Evolutionary conservation across 37 sponge, comb jelly and placozoan genomes (phyloP).

Genomic region (Theonella swinhoei): DNA sequence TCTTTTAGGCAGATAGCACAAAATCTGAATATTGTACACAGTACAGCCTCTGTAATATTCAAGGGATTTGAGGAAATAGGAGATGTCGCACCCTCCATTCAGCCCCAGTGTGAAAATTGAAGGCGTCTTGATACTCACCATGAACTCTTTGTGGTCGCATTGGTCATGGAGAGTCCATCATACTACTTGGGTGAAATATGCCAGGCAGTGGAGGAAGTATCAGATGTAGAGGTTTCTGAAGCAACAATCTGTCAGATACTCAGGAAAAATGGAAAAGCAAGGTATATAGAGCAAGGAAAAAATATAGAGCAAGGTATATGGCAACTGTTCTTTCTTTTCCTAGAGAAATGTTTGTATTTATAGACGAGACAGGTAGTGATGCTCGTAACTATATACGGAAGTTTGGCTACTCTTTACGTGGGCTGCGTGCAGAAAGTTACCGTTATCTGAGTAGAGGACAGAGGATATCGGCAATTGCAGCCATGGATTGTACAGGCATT

Average conservation of each 20-base stretch:
- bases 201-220: background rate
- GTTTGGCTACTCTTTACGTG: slow-evolving; percentile 1
- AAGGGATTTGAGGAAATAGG: slow-evolving; percentile 1
- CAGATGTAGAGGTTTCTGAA: background rate
- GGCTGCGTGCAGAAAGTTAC: background rate
- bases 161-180: background rate
- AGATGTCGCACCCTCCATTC: background rate
- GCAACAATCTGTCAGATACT: slow-evolving; percentile 5
- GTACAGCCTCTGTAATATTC: background rate
- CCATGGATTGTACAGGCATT: background rate
- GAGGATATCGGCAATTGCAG: slow-evolving; percentile 3
- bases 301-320: background rate
- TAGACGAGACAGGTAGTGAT: no score
- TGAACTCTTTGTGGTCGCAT: background rate
- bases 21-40: slow-evolving; percentile 1
- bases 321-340: background rate
- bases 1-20: background rate
- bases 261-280: background rate
- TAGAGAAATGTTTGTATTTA: no score
- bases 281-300: no score
- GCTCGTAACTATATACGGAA: background rate
- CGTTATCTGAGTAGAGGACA: background rate
- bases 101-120: background rate
- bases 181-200: background rate
- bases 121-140: background rate